Evolutionary conservation across 2,113 vertebrate species (phyloP), one percentile per base, ranked within the genome.

Genomic region (Phylloscopus whistleri): DNA sequence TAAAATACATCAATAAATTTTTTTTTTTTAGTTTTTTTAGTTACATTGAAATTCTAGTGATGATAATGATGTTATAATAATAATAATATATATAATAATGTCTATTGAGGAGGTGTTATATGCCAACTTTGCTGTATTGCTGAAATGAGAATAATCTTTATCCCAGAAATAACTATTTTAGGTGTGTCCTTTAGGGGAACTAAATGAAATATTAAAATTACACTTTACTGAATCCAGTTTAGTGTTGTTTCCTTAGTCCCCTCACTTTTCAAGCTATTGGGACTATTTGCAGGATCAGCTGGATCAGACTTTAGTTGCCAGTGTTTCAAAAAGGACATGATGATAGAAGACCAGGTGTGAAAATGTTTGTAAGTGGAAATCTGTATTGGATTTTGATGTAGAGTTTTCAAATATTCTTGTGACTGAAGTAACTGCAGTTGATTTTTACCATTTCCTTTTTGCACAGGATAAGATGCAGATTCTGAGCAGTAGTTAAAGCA

Each of bases 391-490:
- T 75, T 94, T 78, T 60, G 52, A 60, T n/a, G 21, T 13, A 28
- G 6, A 33, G 26, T 60, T 91, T 87, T 74, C 53, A 51, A 78
- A 48, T 30, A 33, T 63, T 55, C 37, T 67, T 70, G n/a, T 87
- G 53, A 67, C 23, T 63, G 59, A 89, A 81, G 43, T 43, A 84
- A 46, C 51, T 70, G 30, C 19, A 37, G 13, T 30, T 68, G 15
- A 7, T 52, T 84, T 85, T 86, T 44, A 58, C 43, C n/a, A 3
- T 74, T 81, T 84, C 20, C n/a, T 74, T 84, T 46, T 37, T 2
- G 2, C 2, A 3, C 0, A 4, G 9, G 13, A 10, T 35, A 83
- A 67, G 17, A 28, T 1, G 1, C 62, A 69, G 80, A 94, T 46
- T 90, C 68, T 78, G 43, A 89, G 74, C 33, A 69, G 73, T 7